Evolutionary conservation across 1,140 invertebrate species (phyloP).

Genomic region (Trichonephila clavipes): DNA sequence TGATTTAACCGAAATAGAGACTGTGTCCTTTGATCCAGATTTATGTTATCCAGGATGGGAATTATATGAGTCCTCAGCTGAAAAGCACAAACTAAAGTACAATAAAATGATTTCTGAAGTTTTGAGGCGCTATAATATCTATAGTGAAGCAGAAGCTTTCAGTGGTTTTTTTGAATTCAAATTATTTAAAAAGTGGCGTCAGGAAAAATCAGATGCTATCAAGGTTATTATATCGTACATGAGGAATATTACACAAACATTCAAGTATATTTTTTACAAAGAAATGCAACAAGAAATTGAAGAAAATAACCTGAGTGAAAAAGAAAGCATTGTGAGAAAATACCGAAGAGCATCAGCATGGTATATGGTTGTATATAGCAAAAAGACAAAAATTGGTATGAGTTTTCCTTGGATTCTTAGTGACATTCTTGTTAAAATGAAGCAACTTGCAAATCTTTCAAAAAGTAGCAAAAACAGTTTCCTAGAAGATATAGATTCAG

Average conservation of each 20-base stretch:
- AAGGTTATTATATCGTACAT: slow-evolving; percentile 43
- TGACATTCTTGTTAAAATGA: slow-evolving; percentile 64
- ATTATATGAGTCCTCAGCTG: slow-evolving; percentile 59
- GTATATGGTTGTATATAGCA: slow-evolving; percentile 59
- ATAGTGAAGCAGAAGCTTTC: slow-evolving; percentile 54
- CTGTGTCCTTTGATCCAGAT: slow-evolving; percentile 33
- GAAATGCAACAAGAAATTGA: slow-evolving; percentile 48
- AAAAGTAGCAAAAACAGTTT: neutral
- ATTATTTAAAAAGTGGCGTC: slow-evolving; percentile 36
- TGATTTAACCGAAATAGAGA: neutral
- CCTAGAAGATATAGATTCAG: slow-evolving; percentile 40
- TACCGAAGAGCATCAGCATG: slow-evolving; percentile 68
- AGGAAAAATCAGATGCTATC: slow-evolving; percentile 26
- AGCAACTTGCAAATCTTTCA: neutral
- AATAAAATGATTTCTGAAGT: slow-evolving; percentile 74
- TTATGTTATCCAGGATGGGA: slow-evolving; percentile 76
- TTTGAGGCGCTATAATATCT: slow-evolving; percentile 78
- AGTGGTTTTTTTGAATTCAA: slow-evolving; percentile 55
- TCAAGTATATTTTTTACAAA: slow-evolving; percentile 16
- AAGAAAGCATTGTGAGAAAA: neutral
- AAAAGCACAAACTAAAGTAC: slow-evolving; percentile 66
- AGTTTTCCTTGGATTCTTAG: slow-evolving; percentile 73
- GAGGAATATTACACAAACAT: neutral
- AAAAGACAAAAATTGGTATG: neutral
- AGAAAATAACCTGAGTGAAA: neutral